Base-by-base conservation (phyloP, 2,888 invertebrate genomes). In the Psococerastis gibbosa region DNA sequence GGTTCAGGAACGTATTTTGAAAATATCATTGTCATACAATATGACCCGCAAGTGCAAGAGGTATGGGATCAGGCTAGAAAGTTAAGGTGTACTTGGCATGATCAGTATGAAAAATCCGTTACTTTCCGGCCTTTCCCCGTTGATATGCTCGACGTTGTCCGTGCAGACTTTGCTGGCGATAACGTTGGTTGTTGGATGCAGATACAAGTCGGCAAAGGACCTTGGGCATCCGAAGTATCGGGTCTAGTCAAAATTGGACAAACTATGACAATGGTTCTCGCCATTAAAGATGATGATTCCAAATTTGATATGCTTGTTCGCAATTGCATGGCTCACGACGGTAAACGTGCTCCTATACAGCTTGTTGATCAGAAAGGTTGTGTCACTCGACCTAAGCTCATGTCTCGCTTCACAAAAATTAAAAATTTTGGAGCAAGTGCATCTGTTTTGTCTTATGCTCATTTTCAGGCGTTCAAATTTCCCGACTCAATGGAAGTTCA, bases 141-240 rank as follows among this genome's bases (percentile, higher is more conserved):
- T 2, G 91, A 91, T 58, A 91, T 89, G 88, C 57, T 91, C 43
- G 89, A 91, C 59, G 89, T 91, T 3, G 88, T 91, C n/a, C 66
- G 88, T 43, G 89, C 91, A 2, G 89, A 91, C 55, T 92, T 92
- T 52, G 88, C 89, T 46, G 91, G 91, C 1, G 91, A 92, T 55
- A 92, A 92, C 56, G 88, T 91, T 2, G 89, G 89, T 15, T 91
- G 91, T 63, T 92, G 91, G 91, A 91, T 92, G 91, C 89, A 91
- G 59, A 91, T 92, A 51, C 91, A 92, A 67, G 87, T 88, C 3
- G 89, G 88, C 32, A 88, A 87, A 58, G 88, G 89, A 17, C 91
- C 91, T 0, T 92, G 91, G 89, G 89, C 91, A 8, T 87, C 88
- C 0, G 91, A 91, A 63, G 91, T 91, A 1, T 87, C 88, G 0